Evolutionary conservation across 2,113 vertebrate species (phyloP).

Genomic region (Bubo bubo): DNA sequence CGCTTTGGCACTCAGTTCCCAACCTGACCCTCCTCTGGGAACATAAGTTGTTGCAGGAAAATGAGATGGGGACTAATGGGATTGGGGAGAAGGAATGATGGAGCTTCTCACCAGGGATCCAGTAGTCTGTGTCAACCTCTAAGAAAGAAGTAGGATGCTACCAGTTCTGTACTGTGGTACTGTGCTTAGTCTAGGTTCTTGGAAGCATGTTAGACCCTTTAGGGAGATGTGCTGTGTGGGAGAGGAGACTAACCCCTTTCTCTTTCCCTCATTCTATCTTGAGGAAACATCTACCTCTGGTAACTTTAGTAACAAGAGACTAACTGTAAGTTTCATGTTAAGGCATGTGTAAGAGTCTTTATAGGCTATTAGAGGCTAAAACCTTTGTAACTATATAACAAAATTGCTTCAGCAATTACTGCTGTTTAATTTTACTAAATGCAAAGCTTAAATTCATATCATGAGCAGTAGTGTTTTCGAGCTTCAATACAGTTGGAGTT

Average conservation of each 20-base stretch:
- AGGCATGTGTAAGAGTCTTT: not conserved
- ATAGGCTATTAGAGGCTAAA: not conserved
- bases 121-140: not conserved
- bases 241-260: not conserved
- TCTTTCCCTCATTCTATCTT: not conserved
- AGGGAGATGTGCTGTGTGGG: not conserved
- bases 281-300: constrained; percentile 53
- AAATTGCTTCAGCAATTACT: not conserved
- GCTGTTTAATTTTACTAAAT: not conserved
- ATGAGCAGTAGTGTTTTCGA: not conserved
- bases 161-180: not conserved
- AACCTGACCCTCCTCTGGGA: not conserved
- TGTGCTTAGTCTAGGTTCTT: not conserved
- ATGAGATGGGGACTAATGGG: not conserved
- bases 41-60: not conserved
- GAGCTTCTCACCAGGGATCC: not conserved
- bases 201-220: not conserved
- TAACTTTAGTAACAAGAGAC: not conserved
- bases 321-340: not conserved
- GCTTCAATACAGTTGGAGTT: not conserved
- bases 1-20: not conserved
- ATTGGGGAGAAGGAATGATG: not conserved
- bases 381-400: not conserved
- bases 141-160: not conserved
- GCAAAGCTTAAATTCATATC: not conserved